Evolutionary conservation across 1,140 invertebrate genomes (phyloP), one percentile per base, ranked within the genome.

Genomic region (Procambarus virginalis): DNA sequence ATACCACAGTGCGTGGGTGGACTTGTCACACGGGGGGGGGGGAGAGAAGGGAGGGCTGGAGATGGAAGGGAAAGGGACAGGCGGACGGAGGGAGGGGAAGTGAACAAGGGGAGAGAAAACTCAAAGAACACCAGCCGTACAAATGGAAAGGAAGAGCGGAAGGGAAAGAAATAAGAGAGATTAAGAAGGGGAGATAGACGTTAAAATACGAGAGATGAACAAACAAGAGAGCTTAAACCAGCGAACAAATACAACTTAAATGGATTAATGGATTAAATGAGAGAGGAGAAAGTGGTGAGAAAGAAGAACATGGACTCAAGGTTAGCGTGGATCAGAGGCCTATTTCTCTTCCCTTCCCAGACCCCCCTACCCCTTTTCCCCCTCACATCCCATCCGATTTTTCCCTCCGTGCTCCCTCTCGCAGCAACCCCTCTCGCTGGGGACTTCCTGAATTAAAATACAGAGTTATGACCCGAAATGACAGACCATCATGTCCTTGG

Each of bases 391-490:
- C 20, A 12, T 64, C 60, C 60, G 12, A 10, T 64, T 64, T 17
- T 20, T 17, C 60, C 60, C 14, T 64, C 55, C 55, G 2, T 9
- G 55, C 17, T n/a, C n/a, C n/a, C n/a, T n/a, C n/a, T n/a, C n/a
- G n/a, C n/a, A n/a, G n/a, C n/a, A n/a, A n/a, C 60, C 12, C 60
- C 60, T 20, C 60, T 4, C 14, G 12, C 17, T 2, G 60, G 60
- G 60, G 17, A 20, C 20, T 64, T 55, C 78, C 49, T 55, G 49
- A 80, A 55, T 80, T 55, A 80, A 80, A 80, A 80, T 80, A 80
- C 78, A 80, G 78, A 17, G 78, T 80, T 80, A 80, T 80, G 78
- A 55, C 78, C 78, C 78, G 9, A 58, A 80, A 80, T 80, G 78
- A 80, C 49, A 45, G 77, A 14, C 17, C 78, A 17, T 22, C 49